phyloP scores from a whole-genome alignment of 2,113 vertebrate species.

The Empidonax traillii region DNA sequence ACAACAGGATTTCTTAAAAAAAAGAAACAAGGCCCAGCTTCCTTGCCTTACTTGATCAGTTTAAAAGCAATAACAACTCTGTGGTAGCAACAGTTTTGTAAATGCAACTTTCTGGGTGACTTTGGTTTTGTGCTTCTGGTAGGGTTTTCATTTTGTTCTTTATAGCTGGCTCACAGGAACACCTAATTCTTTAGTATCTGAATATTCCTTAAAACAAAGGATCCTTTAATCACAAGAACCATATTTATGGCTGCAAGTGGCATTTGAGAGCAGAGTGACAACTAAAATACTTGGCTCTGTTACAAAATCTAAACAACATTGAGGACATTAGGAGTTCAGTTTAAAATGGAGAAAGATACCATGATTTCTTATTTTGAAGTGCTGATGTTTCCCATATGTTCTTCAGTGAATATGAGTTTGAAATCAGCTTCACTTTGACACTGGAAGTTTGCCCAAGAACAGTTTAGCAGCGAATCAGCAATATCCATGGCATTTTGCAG shows the following conservation, averaged over 20 bases:
- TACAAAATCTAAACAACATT: not conserved
- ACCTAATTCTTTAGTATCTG: not conserved
- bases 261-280: slow-evolving; percentile 62
- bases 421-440: slow-evolving; percentile 40
- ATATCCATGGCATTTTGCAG: not conserved
- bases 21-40: not conserved
- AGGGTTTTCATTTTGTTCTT: not conserved
- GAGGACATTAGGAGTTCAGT: not conserved
- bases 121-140: not conserved
- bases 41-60: not conserved
- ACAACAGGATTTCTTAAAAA: not conserved
- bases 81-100: not conserved
- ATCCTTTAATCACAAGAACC: not conserved
- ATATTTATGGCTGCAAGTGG: slow-evolving; percentile 37
- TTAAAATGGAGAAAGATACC: slow-evolving; percentile 25
- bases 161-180: not conserved
- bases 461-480: not conserved
- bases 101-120: not conserved
- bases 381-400: slow-evolving; percentile 61
- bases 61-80: not conserved
- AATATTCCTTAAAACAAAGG: slow-evolving; percentile 55
- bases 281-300: slow-evolving; percentile 29
- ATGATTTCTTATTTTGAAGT: slow-evolving; percentile 16
- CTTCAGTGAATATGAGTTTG: slow-evolving; percentile 26
- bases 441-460: slow-evolving; percentile 49